Conservation (phyloP, 2,113 vertebrate species). For the Cisticola juncidis region DNA sequence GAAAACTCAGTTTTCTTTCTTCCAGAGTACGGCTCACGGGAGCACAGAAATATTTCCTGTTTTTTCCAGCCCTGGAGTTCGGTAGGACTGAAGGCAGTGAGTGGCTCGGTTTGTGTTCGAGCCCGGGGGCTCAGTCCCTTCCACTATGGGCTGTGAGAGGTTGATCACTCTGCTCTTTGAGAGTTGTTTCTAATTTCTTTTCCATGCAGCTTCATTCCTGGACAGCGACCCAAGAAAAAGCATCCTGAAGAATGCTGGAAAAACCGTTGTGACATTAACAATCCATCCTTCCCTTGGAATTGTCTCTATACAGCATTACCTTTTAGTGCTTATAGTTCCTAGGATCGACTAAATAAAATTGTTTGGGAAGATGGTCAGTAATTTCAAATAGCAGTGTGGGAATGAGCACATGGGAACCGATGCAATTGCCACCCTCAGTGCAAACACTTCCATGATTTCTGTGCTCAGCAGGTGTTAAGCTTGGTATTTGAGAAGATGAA, state of each 20-base stretch:
- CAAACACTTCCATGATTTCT: background rate
- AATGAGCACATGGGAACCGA: background rate
- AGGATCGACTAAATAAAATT: background rate
- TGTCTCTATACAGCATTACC: background rate
- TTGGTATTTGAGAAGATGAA: background rate
- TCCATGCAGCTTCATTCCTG: background rate
- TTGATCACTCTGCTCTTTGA: rapidly evolving
- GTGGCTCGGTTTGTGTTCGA: rapidly evolving
- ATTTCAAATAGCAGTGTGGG: background rate
- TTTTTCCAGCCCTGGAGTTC: background rate
- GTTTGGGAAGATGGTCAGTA: background rate
- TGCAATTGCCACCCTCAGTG: background rate
- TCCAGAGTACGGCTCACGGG: background rate
- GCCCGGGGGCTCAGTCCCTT: background rate
- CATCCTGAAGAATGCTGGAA: background rate
- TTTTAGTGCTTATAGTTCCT: background rate
- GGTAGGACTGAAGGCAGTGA: background rate
- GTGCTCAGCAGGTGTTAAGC: background rate
- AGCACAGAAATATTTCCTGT: background rate
- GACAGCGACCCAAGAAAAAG: background rate
- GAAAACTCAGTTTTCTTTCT: background rate
- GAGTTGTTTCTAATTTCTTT: background rate
- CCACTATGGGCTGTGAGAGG: rapidly evolving
- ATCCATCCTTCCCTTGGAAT: background rate
- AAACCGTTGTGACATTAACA: too few relatives aligned